phyloP scores from a whole-genome alignment of 2,797 vertebrate genomes.

The Chromis chromis region DNA sequence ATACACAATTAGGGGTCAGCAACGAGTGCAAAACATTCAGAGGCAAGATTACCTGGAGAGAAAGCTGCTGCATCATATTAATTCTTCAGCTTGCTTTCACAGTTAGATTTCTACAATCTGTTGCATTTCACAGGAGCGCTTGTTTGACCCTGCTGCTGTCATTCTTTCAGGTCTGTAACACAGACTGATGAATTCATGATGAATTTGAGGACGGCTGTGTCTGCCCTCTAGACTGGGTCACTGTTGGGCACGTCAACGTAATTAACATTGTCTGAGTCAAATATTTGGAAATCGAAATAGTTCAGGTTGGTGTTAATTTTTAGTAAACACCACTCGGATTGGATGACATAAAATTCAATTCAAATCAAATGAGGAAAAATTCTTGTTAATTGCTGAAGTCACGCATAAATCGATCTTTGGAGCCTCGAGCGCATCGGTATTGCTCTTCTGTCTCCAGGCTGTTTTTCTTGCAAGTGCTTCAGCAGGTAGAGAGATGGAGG shows the following conservation, averaged over 20 bases:
- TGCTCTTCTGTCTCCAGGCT: neutral
- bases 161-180: slow-evolving; percentile 32
- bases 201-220: slow-evolving; percentile 38
- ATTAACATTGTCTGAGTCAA: slow-evolving; percentile 47
- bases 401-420: neutral
- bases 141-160: slow-evolving; percentile 58
- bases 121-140: slow-evolving; percentile 57
- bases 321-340: slow-evolving; percentile 18
- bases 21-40: slow-evolving; percentile 32
- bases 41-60: slow-evolving; percentile 43
- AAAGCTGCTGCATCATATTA: slow-evolving; percentile 41
- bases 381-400: neutral
- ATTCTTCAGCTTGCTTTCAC: slow-evolving; percentile 58
- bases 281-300: slow-evolving; percentile 40
- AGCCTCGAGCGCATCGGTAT: neutral
- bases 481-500: neutral
- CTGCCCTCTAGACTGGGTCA: slow-evolving; percentile 22
- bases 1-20: slow-evolving; percentile 42
- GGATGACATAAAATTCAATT: slow-evolving; percentile 19
- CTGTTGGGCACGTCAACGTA: slow-evolving; percentile 42
- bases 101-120: slow-evolving; percentile 51
- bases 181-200: slow-evolving; percentile 52
- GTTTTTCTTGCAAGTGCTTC: neutral
- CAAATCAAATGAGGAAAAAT: slow-evolving; percentile 25
- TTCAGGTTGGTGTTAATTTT: slow-evolving; percentile 14